Base-by-base conservation (phyloP, 2,888 invertebrate species). In the Cheilosia vernalis region DNA sequence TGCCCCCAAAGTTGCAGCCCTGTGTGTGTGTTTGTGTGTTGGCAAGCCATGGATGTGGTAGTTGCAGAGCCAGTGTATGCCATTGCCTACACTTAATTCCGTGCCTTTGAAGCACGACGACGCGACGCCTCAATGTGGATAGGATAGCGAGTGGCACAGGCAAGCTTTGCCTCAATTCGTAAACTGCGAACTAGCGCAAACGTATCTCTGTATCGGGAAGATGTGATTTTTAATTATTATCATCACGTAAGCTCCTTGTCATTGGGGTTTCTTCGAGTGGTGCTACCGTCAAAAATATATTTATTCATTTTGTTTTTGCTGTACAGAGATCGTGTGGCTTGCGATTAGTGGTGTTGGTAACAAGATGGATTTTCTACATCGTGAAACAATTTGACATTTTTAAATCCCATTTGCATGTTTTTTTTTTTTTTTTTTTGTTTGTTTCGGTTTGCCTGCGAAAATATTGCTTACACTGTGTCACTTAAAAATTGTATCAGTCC, bases 301-400 rank as follows among this genome's bases (percentile, higher is more conserved):
- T 27, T 33, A 40, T 53, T 24, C 5, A 13, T 9, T n/a, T 44
- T 21, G 61, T 24, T 37, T 15, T 27, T 2, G 21, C 24, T 44
- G 2, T 17, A 9, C 7, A 40, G 40, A 58, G 56, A 76, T 74
- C 74, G 66, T 73, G 77, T 60, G 58, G 17, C 24, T 61, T 66
- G 30, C 24, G 56, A 72, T 66, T 17, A 63, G 6, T 73, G 47
- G 66, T 61, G 58, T 61, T 72, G 21, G 60, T 40, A 64, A 49
- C 53, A 60, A 60, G 72, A 78, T 60, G 69, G 21, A 47, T 78
- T 40, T 58, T 63, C 56, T 55, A 56, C 51, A 78, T 63, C 76
- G 70, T 85, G 76, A 80, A 83, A 73, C 55, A 67, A 80, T 69
- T 80, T 74, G 63, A 80, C 80, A 70, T 61, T 76, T 74, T 76